Base-by-base conservation (phyloP, 2,797 vertebrate species). In the Mico argentatus region DNA sequence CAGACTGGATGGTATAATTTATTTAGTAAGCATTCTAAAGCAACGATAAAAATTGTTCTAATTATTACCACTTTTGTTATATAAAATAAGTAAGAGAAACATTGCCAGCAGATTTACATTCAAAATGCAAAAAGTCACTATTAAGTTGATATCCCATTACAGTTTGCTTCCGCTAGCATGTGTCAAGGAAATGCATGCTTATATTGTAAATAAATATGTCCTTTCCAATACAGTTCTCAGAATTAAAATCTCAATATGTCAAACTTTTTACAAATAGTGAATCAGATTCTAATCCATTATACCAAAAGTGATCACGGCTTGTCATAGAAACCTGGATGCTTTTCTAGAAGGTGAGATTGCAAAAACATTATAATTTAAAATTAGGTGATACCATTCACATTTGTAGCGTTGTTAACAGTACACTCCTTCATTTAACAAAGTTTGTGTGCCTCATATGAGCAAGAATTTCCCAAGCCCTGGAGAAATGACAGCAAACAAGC, bases 1-100 rank as follows among this genome's bases (percentile, higher is more conserved):
- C 26, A 87, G n/a, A 85, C 27, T 52, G 24, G 41, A 70, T 7
- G 48, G 20, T 88, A 61, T 93, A 85, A 55, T 91, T 95, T 95
- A 94, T 93, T 97, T 91, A 72, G 26, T 72, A 86, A 94, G 46
- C 46, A 94, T 84, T 92, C 52, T 92, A 92, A 96, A 30, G 33
- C 44, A 33, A 39, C 52, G 88, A 83, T 75, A 82, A 95, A 91
- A 88, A 27, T 67, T 91, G n/a, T 2, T 88, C 41, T 90, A 87
- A 88, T 72, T 75, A 3, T 90, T 84, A 92, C 24, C 6, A 91
- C 27, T 94, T 41, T 59, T 80, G 14, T 88, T 91, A 70, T 9
- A 88, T 59, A 96, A 94, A 97, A 57, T 93, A 83, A 77, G 4
- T 90, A 95, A 91, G 17, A 61, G 57, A 57, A 95, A 88, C 44